These are phyloP conservation scores for Tiphia femorata DNA, from an alignment of 2,888 invertebrate genomes.

Conservation along the genomic window DNA sequence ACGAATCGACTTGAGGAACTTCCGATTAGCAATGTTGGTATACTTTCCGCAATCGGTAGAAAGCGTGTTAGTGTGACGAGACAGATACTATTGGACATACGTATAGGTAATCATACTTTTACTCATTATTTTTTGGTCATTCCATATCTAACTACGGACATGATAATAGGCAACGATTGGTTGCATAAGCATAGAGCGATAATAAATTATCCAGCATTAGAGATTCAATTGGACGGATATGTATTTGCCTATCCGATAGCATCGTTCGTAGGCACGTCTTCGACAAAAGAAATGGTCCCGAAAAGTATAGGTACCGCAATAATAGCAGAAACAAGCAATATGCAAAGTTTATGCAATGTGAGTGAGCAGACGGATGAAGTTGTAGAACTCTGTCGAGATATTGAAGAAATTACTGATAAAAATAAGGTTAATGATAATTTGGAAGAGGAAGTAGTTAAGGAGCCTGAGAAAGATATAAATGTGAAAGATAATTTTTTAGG, in stretches of 20 bases:
- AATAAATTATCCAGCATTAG: constrained; percentile 17
- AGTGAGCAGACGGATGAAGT: too few relatives aligned
- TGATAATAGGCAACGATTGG: constrained; percentile 36
- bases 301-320: too few relatives aligned
- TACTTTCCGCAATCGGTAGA: constrained; percentile 16
- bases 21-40: constrained; percentile 20
- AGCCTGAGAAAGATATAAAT: too few relatives aligned
- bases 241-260: background rate
- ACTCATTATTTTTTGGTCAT: constrained; percentile 20
- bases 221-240: constrained; percentile 10
- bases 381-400: too few relatives aligned
- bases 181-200: constrained; percentile 17
- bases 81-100: constrained; percentile 21
- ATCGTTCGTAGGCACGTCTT: background rate
- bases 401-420: too few relatives aligned
- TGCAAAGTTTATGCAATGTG: too few relatives aligned
- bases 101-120: constrained; percentile 3
- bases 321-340: too few relatives aligned
- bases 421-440: too few relatives aligned
- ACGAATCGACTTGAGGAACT: constrained; percentile 15
- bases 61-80: constrained; percentile 7
- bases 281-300: too few relatives aligned
- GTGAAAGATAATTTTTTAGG: too few relatives aligned
- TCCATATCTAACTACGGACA: constrained; percentile 18
- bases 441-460: too few relatives aligned